A percentile compares a stretch with the other conserved stretches of the same genome.
Evolutionary conservation across 2,113 vertebrate genomes (phyloP).

Genomic region (Coturnix japonica): DNA sequence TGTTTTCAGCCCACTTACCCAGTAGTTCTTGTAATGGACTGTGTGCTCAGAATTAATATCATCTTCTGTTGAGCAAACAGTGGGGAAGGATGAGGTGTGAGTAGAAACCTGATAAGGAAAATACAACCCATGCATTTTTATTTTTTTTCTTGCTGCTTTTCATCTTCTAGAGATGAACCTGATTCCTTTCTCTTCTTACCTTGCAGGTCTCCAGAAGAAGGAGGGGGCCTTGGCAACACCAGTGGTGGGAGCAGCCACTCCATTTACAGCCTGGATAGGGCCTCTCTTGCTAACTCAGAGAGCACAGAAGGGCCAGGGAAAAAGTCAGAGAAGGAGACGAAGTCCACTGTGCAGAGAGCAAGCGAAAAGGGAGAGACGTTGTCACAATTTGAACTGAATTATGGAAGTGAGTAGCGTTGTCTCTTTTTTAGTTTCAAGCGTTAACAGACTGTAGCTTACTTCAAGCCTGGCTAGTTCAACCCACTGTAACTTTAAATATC

Average conservation of each 20-base stretch:
- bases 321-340: slow-evolving; percentile 87
- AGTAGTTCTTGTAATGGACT: neutral
- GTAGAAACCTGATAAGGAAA: neutral
- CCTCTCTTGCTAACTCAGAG: slow-evolving; percentile 65
- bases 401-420: slow-evolving; percentile 85
- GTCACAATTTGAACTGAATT: slow-evolving; percentile 90
- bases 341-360: slow-evolving; percentile 77
- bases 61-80: neutral
- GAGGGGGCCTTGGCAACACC: slow-evolving; percentile 66
- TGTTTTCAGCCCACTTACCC: neutral
- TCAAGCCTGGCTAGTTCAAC: neutral
- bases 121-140: fast-evolving
- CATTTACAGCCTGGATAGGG: slow-evolving; percentile 85
- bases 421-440: neutral
- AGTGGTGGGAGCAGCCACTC: slow-evolving; percentile 71
- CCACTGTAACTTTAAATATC: neutral
- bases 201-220: slow-evolving; percentile 84
- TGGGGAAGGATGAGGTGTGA: neutral
- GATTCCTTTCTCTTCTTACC: neutral
- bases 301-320: slow-evolving; percentile 77
- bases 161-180: neutral
- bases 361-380: slow-evolving; percentile 84
- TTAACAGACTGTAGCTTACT: neutral
- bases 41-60: neutral
- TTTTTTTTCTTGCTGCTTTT: neutral